Base-by-base conservation (phyloP, 2,113 vertebrate species). In the Rallus limicola region DNA sequence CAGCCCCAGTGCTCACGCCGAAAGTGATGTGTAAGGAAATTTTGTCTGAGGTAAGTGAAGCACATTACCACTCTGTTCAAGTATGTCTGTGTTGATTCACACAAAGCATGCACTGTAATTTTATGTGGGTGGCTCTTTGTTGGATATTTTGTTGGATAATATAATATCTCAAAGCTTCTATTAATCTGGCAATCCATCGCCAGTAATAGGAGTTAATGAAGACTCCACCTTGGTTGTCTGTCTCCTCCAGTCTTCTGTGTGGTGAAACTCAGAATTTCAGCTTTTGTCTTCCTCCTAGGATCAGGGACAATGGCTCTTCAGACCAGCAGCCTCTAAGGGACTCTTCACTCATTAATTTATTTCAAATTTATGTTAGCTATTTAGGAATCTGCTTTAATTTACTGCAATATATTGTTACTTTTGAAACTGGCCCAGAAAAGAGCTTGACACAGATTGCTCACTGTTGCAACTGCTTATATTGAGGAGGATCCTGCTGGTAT, bases 71-170 rank as follows among this genome's bases (percentile, higher is more conserved):
- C 91, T 92, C n/a, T 33, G 4, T 29, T 55, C 81, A 97, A 59
- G 68, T 95, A 97, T 97, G 94, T 60, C 60, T 74, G 19, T 56
- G 92, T 91, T 97, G 92, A 93, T 97, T 95, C 95, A 96, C 76
- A 50, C 60, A 28, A 28, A 50, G 56, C 56, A 33, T 13, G 76
- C 52, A 13, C 86, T 74, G 1, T 86, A 92, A 95, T 95, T 94
- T 93, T 3, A 31, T 42, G 88, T 95, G 91, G 94, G 94, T 94
- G 96, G 76, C 72, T 92, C 90, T 92, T 42, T 38, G 52, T 53
- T 84, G 70, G 83, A 8, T 78, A 75, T 88, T 95, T 69, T 56
- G 34, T 78, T 78, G 91, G 80, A 93, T 86, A 75, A 76, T 48
- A 17, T 9, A 23, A 6, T 28, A 82, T 87, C 48, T 84, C 74